Percentiles rank a stretch among this genome's conserved stretches.
Conservation (phyloP, 2,888 invertebrate species). For the Rhingia campestris region DNA sequence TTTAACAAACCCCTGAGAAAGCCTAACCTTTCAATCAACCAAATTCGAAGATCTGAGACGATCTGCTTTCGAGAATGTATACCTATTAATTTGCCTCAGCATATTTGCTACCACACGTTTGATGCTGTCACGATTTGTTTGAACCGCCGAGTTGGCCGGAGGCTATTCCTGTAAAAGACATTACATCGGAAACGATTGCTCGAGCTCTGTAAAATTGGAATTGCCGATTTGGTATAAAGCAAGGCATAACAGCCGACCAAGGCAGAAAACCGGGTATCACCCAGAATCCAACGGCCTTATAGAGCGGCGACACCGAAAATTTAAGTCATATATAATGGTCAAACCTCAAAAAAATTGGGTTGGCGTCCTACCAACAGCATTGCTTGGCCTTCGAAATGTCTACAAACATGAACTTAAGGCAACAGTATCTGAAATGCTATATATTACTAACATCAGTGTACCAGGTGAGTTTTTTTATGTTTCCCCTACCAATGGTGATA, state of each 20-base stretch:
- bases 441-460: background rate
- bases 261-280: constrained; percentile 71
- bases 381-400: constrained; percentile 77
- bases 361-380: constrained; percentile 76
- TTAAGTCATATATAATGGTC: constrained; percentile 80
- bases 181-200: background rate
- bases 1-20: too few relatives aligned
- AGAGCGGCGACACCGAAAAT: constrained; percentile 80
- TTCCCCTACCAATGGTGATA: too few relatives aligned
- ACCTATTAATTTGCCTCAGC: constrained; percentile 11
- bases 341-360: too few relatives aligned
- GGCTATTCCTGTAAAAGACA: background rate
- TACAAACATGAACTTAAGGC: background rate
- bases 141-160: background rate
- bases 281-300: constrained; percentile 79
- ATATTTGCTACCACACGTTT: background rate
- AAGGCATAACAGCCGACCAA: constrained; percentile 78
- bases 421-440: constrained; percentile 3
- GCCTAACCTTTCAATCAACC: background rate
- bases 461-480: constrained; percentile 9
- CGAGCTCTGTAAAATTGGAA: constrained; percentile 78
- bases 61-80: constrained; percentile 2
- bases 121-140: background rate
- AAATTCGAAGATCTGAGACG: background rate
- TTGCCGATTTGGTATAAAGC: constrained; percentile 38